A percentile compares a stretch with the other conserved stretches of the same genome.
phyloP scores from a whole-genome alignment of 2,113 vertebrate genomes.

The human (Homo sapiens) region DNA sequence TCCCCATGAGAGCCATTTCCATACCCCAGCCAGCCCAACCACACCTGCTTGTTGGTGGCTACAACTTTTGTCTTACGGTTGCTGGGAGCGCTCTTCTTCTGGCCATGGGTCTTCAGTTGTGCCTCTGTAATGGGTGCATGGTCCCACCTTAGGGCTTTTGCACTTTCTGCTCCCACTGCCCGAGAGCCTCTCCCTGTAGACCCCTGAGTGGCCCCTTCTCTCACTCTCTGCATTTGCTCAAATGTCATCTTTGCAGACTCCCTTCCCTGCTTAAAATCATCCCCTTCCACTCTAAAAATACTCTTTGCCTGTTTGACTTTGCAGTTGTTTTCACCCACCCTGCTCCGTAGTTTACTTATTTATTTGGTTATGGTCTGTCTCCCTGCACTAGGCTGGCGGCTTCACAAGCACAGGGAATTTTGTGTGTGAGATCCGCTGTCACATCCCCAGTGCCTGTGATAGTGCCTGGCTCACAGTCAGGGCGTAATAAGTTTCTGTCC shows the following conservation, averaged over 20 bases:
- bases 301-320: neutral
- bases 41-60: neutral
- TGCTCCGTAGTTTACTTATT: accelerated
- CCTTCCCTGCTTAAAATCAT: neutral
- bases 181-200: no score
- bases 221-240: neutral
- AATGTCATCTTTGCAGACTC: neutral
- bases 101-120: neutral
- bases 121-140: neutral
- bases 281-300: neutral
- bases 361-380: neutral
- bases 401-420: accelerated
- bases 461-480: neutral
- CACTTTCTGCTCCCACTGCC: neutral
- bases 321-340: neutral
- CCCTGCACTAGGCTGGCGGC: neutral
- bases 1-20: neutral
- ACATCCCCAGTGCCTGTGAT: accelerated
- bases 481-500: neutral
- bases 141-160: neutral
- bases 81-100: neutral
- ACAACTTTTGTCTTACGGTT: neutral
- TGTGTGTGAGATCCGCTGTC: neutral
- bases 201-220: no score
- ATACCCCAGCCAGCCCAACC: neutral